phyloP scores from a whole-genome alignment of 2,113 vertebrate genomes.

The Aldabrachelys gigantea region DNA sequence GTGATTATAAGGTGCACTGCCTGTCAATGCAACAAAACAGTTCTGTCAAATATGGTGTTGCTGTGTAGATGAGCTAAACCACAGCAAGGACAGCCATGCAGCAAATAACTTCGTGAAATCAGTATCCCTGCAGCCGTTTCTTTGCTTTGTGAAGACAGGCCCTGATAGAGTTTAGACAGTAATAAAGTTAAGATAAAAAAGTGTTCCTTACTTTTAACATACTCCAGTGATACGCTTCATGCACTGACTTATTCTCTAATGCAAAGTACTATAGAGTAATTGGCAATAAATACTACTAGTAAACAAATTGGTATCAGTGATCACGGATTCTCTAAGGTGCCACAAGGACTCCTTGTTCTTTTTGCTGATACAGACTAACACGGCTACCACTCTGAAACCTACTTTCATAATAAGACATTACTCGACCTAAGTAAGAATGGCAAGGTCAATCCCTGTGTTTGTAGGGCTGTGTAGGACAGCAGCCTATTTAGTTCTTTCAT shows the following conservation, averaged over 20 bases:
- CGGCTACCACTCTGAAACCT: background rate
- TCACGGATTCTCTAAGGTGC: background rate
- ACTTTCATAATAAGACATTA: background rate
- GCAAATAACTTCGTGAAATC: conserved; percentile 10
- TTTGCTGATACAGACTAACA: too few species aligned
- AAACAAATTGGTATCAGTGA: conserved; percentile 8
- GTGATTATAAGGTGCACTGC: background rate
- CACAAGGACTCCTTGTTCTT: too few species aligned
- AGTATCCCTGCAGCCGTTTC: background rate
- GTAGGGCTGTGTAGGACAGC: background rate
- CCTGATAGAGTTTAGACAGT: conserved; percentile 25
- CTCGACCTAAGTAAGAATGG: background rate
- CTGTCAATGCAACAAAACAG: conserved; percentile 12
- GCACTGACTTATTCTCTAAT: background rate
- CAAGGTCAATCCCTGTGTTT: background rate
- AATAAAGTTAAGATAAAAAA: conserved; percentile 5
- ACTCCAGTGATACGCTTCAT: background rate
- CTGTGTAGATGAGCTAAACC: background rate
- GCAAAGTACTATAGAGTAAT: background rate
- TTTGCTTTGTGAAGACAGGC: background rate
- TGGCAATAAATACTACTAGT: background rate
- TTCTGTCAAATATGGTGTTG: conserved; percentile 21
- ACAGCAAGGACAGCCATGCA: background rate
- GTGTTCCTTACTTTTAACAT: background rate
- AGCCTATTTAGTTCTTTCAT: background rate